phyloP scores from a whole-genome alignment of 2,888 invertebrate species.

The Limenitis camilla region DNA sequence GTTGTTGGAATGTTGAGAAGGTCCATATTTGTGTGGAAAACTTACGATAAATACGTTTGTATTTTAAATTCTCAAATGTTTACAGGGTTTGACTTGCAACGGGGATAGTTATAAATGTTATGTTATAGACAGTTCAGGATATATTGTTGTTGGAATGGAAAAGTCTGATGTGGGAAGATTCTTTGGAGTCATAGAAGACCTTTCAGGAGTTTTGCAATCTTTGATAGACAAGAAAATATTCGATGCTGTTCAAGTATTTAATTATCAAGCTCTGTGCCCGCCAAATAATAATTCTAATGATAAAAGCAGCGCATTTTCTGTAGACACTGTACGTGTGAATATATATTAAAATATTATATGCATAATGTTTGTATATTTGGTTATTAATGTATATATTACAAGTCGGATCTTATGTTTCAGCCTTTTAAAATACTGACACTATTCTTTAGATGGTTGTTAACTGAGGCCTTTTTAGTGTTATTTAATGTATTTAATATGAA shows the following conservation, averaged over 20 bases:
- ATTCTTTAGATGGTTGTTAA: slow-evolving; percentile 52
- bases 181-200: slow-evolving; percentile 82
- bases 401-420: slow-evolving; percentile 35
- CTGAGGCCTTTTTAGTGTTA: slow-evolving; percentile 45
- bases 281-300: slow-evolving; percentile 31
- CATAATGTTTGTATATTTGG: no score
- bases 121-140: slow-evolving; percentile 94
- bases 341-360: no score
- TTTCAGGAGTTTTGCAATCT: slow-evolving; percentile 83
- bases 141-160: slow-evolving; percentile 83
- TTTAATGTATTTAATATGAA: slow-evolving; percentile 43
- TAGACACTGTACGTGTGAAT: slow-evolving; percentile 39
- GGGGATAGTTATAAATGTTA: slow-evolving; percentile 83
- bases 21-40: no score
- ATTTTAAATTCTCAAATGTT: background rate
- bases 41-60: no score
- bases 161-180: slow-evolving; percentile 84
- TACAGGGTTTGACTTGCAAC: slow-evolving; percentile 51
- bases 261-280: slow-evolving; percentile 87
- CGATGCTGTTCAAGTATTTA: slow-evolving; percentile 84
- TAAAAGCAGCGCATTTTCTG: slow-evolving; percentile 42
- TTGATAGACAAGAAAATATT: slow-evolving; percentile 83
- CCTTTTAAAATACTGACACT: slow-evolving; percentile 48
- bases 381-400: background rate
- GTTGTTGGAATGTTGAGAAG: no score